Evolutionary conservation across 2,113 vertebrate genomes (phyloP).

Genomic region (Gobius niger): DNA sequence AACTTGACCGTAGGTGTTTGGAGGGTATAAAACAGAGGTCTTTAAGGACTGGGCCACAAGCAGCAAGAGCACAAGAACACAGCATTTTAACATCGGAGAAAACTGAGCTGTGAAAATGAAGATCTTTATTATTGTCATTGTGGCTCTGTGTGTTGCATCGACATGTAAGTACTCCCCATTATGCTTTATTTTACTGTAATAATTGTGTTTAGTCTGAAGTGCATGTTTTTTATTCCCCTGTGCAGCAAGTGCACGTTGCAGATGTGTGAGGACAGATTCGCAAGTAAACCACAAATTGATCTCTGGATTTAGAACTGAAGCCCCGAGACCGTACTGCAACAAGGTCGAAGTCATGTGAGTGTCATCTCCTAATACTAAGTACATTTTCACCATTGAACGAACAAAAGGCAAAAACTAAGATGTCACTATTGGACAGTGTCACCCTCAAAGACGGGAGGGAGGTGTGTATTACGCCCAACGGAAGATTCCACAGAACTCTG

Average conservation of each 20-base stretch:
- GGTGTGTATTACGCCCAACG: background rate
- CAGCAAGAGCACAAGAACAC: background rate
- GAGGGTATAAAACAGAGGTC: background rate
- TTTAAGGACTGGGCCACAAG: background rate
- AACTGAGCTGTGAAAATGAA: background rate
- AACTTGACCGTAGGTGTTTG: background rate
- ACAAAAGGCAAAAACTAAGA: background rate
- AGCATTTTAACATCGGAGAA: background rate
- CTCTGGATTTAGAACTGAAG: accelerated
- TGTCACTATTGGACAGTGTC: background rate
- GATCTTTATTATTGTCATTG: background rate
- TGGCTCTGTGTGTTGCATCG: background rate
- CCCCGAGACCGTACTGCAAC: background rate
- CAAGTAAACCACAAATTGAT: background rate
- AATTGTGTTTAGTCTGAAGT: background rate
- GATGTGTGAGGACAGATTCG: background rate
- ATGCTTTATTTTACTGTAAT: background rate
- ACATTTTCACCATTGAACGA: background rate
- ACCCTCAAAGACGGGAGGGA: background rate
- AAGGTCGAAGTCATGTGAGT: background rate
- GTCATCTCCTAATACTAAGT: background rate
- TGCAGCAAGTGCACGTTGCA: background rate
- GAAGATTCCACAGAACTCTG: background rate
- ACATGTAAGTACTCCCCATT: background rate
- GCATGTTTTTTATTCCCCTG: background rate